Evolutionary conservation across 92 coral and sea anemone genomes (phyloP).

Genomic region (Porites divaricata): DNA sequence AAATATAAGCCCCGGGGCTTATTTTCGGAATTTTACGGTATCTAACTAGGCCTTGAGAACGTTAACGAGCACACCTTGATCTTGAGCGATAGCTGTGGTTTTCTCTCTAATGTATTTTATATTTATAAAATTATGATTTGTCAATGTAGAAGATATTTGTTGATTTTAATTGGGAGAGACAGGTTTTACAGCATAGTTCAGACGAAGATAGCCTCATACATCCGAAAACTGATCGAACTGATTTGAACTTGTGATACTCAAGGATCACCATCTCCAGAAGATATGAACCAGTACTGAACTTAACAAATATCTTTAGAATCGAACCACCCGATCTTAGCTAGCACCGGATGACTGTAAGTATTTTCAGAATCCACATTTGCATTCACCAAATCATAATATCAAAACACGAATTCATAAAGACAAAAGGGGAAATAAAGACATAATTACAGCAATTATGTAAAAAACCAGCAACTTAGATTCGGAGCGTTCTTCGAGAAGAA

Average conservation of each 20-base stretch:
- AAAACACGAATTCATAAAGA: neutral
- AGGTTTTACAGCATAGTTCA: no score
- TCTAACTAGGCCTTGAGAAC: no score
- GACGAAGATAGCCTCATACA: no score
- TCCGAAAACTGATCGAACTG: neutral
- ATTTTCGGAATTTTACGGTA: no score
- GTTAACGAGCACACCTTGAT: no score
- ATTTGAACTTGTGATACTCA: neutral
- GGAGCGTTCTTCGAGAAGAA: neutral
- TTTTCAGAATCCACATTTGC: neutral
- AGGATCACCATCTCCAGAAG: constrained; percentile 2
- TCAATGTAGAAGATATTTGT: no score
- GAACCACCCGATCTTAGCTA: neutral
- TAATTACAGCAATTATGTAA: neutral
- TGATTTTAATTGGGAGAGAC: no score
- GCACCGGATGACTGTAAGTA: neutral
- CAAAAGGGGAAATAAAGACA: neutral
- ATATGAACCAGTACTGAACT: neutral
- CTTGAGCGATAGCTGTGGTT: no score
- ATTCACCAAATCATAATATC: constrained; percentile 3
- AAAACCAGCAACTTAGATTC: neutral
- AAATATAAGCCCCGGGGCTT: no score
- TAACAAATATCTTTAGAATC: neutral
- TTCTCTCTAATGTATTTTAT: no score
- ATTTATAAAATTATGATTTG: no score